Percentiles rank a stretch among this genome's conserved stretches.
phyloP scores from a whole-genome alignment of 1,140 invertebrate species.

The Drosophila truncata region DNA sequence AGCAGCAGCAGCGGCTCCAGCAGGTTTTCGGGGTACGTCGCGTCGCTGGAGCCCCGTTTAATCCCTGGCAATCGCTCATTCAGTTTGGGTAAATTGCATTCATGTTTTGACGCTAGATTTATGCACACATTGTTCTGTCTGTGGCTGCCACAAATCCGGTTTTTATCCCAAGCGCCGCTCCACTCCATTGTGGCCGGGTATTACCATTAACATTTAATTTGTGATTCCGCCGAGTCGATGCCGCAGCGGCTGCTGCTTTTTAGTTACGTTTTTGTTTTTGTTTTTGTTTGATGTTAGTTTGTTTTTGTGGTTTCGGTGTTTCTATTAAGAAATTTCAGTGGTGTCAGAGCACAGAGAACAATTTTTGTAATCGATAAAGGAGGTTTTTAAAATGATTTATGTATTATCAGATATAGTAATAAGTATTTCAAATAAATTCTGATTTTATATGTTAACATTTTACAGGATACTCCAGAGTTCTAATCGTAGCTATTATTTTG shows the following conservation, averaged over 20 bases:
- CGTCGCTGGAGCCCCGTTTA: slow-evolving; percentile 30
- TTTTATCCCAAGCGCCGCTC: slow-evolving; percentile 47
- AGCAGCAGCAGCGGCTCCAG: slow-evolving; percentile 1
- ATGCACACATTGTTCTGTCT: slow-evolving; percentile 76
- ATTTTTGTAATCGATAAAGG: not conserved
- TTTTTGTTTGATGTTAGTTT: slow-evolving; percentile 33
- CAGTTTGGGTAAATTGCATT: slow-evolving; percentile 70
- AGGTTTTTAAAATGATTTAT: too few relatives aligned
- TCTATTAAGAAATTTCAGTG: slow-evolving; percentile 78
- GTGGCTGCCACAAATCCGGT: slow-evolving; percentile 75
- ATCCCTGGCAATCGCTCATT: slow-evolving; percentile 75
- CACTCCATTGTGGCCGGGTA: slow-evolving; percentile 39
- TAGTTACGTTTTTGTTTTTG: slow-evolving; percentile 51
- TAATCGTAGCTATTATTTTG: not conserved
- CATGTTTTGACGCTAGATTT: slow-evolving; percentile 75
- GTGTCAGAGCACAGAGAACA: slow-evolving; percentile 35
- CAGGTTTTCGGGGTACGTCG: slow-evolving; percentile 40
- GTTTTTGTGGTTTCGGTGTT: slow-evolving; percentile 58
- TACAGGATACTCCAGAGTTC: not conserved
- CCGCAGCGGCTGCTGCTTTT: slow-evolving; percentile 32
- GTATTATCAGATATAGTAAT: too few relatives aligned
- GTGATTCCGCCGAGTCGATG: slow-evolving; percentile 50
- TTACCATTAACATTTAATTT: slow-evolving; percentile 81
- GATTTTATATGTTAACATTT: too few relatives aligned
- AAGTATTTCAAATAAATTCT: too few relatives aligned